These are phyloP conservation scores for Saxidomus purpurata DNA, from an alignment of 1,140 invertebrate genomes.

Conservation along the genomic window DNA sequence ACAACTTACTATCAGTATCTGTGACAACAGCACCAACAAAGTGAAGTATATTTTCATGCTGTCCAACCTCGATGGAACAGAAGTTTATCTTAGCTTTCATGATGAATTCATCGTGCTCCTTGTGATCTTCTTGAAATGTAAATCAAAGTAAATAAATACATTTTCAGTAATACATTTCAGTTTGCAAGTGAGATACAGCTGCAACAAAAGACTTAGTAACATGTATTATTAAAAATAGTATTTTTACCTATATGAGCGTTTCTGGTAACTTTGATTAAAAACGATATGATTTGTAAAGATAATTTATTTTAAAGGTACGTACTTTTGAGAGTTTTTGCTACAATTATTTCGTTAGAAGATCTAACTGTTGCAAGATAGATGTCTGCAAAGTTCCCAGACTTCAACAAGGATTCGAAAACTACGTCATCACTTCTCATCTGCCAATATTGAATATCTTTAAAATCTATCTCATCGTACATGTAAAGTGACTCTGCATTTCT, in stretches of 20 bases:
- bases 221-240: no score
- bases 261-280: no score
- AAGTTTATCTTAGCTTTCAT: conserved; percentile 70
- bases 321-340: conserved; percentile 59
- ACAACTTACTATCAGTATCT: conserved; percentile 52
- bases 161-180: not conserved
- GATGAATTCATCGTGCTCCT: conserved; percentile 44
- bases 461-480: conserved; percentile 65
- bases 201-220: no score
- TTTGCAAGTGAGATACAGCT: not conserved
- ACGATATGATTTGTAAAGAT: no score
- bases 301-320: no score
- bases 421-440: conserved; percentile 57
- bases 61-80: conserved; percentile 1
- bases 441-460: conserved; percentile 61
- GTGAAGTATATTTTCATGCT: conserved; percentile 57
- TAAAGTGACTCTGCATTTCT: conserved; percentile 32
- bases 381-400: conserved; percentile 59
- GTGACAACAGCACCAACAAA: conserved; percentile 67
- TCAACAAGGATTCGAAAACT: conserved; percentile 49
- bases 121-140: not conserved
- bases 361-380: conserved; percentile 26
- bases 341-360: not conserved
- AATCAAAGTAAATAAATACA: not conserved
- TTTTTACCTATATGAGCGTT: no score